Evolutionary conservation across 2,113 vertebrate species (phyloP).

Genomic region (Dissostichus mawsoni): DNA sequence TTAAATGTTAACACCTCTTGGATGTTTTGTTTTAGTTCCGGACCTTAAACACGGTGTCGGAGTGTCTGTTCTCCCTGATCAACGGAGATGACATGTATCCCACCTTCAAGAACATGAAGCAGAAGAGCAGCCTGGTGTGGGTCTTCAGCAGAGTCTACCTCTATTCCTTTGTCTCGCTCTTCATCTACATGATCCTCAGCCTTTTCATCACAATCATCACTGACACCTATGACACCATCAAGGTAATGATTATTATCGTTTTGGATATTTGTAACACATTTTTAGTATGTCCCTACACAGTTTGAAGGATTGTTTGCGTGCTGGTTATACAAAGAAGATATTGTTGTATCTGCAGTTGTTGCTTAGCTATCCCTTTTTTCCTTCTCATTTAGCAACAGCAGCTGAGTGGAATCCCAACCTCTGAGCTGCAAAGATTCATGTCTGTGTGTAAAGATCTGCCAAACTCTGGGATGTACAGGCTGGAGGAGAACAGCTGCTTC

Average conservation of each 20-base stretch:
- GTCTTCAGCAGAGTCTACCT: constrained; percentile 94
- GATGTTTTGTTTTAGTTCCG: constrained; percentile 85
- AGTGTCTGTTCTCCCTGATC: constrained; percentile 95
- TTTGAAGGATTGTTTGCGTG: not conserved
- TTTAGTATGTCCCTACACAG: not conserved
- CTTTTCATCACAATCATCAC: constrained; percentile 98
- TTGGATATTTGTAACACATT: not conserved
- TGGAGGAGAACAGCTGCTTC: constrained; percentile 79
- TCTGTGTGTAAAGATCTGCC: constrained; percentile 91
- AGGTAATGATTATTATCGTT: constrained; percentile 80
- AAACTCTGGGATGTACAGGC: constrained; percentile 89
- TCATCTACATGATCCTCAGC: constrained; percentile 98
- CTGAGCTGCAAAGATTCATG: constrained; percentile 90
- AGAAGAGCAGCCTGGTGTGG: constrained; percentile 95
- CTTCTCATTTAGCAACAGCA: constrained; percentile 87
- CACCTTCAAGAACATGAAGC: constrained; percentile 93
- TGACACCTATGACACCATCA: constrained; percentile 95
- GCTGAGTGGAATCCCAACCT: constrained; percentile 85
- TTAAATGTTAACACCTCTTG: not conserved
- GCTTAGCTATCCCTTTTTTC: not conserved
- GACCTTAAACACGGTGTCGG: constrained; percentile 91
- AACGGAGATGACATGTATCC: constrained; percentile 98
- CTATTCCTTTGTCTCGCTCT: constrained; percentile 95
- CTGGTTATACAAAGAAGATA: not conserved
- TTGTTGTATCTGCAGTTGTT: not conserved